phyloP scores from a whole-genome alignment of 2,797 vertebrate species.

The Crax fasciolata region DNA sequence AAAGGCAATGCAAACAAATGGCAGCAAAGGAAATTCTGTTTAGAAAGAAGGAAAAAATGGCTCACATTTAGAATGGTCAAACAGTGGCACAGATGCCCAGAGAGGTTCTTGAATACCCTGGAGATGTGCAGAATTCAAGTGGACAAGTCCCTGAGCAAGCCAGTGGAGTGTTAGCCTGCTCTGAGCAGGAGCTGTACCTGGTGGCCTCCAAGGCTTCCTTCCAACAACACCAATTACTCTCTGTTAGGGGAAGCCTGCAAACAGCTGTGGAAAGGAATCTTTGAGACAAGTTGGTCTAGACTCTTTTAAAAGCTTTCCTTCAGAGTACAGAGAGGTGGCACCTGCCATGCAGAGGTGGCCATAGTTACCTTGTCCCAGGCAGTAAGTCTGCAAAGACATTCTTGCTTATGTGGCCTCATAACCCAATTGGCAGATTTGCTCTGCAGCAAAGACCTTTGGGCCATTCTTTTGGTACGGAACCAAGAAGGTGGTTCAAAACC shows the following conservation, averaged over 20 bases:
- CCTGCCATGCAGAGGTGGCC: background rate
- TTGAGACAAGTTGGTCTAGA: background rate
- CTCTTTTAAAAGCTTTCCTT: background rate
- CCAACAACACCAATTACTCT: background rate
- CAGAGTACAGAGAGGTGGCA: background rate
- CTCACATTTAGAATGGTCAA: background rate
- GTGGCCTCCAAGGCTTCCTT: background rate
- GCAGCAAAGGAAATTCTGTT: background rate
- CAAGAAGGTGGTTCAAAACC: constrained; percentile 1
- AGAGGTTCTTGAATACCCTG: background rate
- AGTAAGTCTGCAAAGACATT: background rate
- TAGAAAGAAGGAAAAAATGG: background rate
- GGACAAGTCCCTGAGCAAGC: background rate
- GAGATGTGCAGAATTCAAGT: background rate
- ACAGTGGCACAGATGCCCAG: background rate
- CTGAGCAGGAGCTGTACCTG: background rate
- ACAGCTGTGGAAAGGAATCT: background rate
- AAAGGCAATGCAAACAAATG: background rate
- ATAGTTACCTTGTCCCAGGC: background rate
- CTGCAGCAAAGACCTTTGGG: background rate
- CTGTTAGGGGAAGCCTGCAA: background rate
- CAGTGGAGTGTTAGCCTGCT: background rate
- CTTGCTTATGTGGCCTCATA: background rate
- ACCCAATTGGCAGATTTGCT: background rate
- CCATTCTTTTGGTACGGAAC: background rate